These are phyloP conservation scores for Trinectes maculatus DNA, from an alignment of 2,113 vertebrate genomes.

Conservation along the genomic window DNA sequence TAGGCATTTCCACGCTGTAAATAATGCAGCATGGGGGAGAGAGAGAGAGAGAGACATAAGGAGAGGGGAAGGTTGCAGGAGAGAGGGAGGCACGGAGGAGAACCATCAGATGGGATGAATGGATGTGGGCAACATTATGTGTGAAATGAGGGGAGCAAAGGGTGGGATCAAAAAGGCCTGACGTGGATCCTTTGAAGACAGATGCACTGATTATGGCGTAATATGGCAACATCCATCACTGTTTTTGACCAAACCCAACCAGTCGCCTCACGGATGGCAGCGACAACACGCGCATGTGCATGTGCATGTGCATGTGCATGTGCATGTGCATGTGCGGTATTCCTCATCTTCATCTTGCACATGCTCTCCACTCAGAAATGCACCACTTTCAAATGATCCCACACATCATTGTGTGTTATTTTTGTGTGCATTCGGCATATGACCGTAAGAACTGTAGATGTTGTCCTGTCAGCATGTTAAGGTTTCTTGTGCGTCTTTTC, in stretches of 20 bases:
- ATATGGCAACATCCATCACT: conserved; percentile 1
- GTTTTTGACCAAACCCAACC: conserved; percentile 25
- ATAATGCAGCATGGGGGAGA: conserved; percentile 66
- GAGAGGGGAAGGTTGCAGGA: conserved; percentile 5
- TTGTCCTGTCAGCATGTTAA: background rate
- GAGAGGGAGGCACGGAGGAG: conserved; percentile 19
- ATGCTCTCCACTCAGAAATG: conserved; percentile 1
- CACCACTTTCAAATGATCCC: background rate
- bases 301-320: background rate
- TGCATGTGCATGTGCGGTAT: background rate
- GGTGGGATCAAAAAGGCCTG: conserved; percentile 25
- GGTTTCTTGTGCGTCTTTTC: background rate
- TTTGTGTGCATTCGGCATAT: background rate
- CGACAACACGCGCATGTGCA: conserved; percentile 8
- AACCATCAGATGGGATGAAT: conserved; percentile 41
- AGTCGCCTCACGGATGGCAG: conserved; percentile 23
- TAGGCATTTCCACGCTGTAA: conserved; percentile 76
- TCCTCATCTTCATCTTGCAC: background rate
- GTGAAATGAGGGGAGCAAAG: conserved; percentile 60
- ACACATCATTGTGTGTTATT: background rate
- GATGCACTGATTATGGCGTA: conserved; percentile 48
- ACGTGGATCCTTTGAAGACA: conserved; percentile 48
- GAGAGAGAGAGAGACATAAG: conserved; percentile 26
- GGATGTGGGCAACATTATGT: conserved; percentile 68
- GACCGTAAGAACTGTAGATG: background rate